Percentiles rank a stretch among this genome's conserved stretches.
Conservation (phyloP, 2,888 invertebrate species). For the Entomobrya proxima region DNA sequence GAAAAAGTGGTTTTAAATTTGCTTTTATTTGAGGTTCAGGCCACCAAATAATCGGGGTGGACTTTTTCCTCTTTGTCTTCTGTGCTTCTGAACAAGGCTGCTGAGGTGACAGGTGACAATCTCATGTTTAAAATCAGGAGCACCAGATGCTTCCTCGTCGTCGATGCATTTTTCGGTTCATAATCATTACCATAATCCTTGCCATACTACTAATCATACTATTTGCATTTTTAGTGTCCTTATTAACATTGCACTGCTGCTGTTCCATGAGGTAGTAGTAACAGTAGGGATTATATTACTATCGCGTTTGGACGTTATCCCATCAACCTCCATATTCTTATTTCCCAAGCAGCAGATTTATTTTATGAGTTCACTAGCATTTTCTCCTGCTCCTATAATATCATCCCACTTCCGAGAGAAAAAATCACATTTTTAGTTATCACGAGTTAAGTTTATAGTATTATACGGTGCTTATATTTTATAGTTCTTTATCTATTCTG, state of each 20-base stretch:
- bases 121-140: background rate
- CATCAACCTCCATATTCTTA: background rate
- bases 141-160: background rate
- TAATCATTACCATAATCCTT: background rate
- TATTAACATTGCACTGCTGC: background rate
- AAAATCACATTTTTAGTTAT: too few relatives aligned
- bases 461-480: background rate
- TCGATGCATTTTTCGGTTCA: background rate
- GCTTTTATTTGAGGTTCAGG: too few relatives aligned
- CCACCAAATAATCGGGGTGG: too few relatives aligned
- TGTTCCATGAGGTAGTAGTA: background rate
- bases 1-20: too few relatives aligned
- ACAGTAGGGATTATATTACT: background rate
- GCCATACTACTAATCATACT: background rate
- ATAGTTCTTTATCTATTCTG: conserved; percentile 1
- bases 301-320: background rate
- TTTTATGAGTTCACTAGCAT: conserved; percentile 17
- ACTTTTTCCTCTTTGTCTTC: too few relatives aligned
- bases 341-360: too few relatives aligned
- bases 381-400: background rate
- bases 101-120: background rate
- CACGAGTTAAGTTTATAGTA: too few relatives aligned
- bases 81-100: too few relatives aligned
- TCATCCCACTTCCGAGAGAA: background rate
- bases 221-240: background rate